These are phyloP conservation scores for Drosophila kuntzei DNA, from an alignment of 2,888 invertebrate species.

Conservation along the genomic window DNA sequence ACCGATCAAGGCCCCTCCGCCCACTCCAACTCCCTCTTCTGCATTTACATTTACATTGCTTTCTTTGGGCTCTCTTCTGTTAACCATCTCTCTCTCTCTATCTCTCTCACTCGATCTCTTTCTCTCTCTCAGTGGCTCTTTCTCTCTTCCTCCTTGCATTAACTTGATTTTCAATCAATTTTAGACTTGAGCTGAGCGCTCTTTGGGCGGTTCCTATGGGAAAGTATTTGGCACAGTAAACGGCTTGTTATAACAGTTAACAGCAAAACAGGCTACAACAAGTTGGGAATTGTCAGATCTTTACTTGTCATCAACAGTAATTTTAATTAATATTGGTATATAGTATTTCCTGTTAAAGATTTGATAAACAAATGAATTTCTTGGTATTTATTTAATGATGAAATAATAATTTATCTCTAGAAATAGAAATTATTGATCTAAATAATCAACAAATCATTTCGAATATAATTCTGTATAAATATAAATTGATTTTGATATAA, in stretches of 20 bases:
- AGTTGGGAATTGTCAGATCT: background rate
- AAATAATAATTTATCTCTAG: background rate
- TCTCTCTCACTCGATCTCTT: background rate
- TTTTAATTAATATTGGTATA: background rate
- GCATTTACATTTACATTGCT: slow-evolving; percentile 64
- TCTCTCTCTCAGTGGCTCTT: background rate
- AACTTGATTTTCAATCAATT: slow-evolving; percentile 71
- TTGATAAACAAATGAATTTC: background rate
- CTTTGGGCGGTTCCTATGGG: slow-evolving; percentile 67
- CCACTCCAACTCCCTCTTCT: slow-evolving; percentile 23
- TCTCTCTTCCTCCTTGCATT: slow-evolving; percentile 14
- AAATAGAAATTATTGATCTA: background rate
- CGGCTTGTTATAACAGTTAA: slow-evolving; percentile 77
- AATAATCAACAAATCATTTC: background rate
- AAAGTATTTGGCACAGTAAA: slow-evolving; percentile 78
- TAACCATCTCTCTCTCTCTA: slow-evolving; percentile 16
- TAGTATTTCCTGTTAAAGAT: background rate
- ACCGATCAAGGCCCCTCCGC: slow-evolving; percentile 23
- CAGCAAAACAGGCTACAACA: slow-evolving; percentile 39
- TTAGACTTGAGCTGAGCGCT: slow-evolving; percentile 40
- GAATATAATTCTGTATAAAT: background rate
- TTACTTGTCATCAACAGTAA: slow-evolving; percentile 2
- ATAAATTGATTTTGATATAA: background rate
- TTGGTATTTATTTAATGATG: background rate
- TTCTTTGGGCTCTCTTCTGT: slow-evolving; percentile 59